Conservation (phyloP, 2,113 vertebrate species). For the Ascaphus truei region DNA sequence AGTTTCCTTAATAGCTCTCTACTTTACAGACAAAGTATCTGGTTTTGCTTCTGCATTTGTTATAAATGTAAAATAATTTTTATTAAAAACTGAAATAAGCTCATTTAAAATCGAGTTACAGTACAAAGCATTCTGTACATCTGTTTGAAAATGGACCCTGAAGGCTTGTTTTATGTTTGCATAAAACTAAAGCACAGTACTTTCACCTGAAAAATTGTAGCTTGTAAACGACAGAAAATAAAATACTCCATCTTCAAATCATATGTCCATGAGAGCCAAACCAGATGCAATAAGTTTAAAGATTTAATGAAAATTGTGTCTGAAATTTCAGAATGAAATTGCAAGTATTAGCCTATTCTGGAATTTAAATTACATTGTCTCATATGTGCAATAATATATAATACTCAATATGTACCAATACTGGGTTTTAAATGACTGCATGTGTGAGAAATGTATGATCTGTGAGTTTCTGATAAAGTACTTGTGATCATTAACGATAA, state of each 20-base stretch:
- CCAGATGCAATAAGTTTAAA: slow-evolving; percentile 24
- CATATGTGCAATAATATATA: background rate
- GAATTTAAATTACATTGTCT: slow-evolving; percentile 9
- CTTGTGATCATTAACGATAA: background rate
- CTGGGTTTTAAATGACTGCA: background rate
- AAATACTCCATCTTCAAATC: slow-evolving; percentile 6
- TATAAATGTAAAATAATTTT: slow-evolving; percentile 20
- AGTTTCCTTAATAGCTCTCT: background rate
- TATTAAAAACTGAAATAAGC: slow-evolving; percentile 8
- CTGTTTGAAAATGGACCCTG: slow-evolving; percentile 17
- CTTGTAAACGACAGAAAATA: background rate
- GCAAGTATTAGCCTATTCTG: slow-evolving; percentile 3
- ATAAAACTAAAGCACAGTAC: background rate
- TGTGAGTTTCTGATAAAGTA: background rate
- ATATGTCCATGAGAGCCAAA: slow-evolving; percentile 13
- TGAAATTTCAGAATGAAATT: slow-evolving; percentile 16
- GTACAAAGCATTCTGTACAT: slow-evolving; percentile 11
- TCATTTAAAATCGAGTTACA: slow-evolving; percentile 6
- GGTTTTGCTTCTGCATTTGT: slow-evolving; percentile 22
- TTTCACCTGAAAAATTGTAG: background rate
- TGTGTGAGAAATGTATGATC: background rate
- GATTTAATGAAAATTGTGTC: slow-evolving; percentile 17
- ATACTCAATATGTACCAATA: slow-evolving; percentile 1
- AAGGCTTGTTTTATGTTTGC: background rate
- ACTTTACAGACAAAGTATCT: slow-evolving; percentile 11